These are phyloP conservation scores for Drosophila falleni DNA, from an alignment of 2,888 invertebrate species.

Conservation along the genomic window DNA sequence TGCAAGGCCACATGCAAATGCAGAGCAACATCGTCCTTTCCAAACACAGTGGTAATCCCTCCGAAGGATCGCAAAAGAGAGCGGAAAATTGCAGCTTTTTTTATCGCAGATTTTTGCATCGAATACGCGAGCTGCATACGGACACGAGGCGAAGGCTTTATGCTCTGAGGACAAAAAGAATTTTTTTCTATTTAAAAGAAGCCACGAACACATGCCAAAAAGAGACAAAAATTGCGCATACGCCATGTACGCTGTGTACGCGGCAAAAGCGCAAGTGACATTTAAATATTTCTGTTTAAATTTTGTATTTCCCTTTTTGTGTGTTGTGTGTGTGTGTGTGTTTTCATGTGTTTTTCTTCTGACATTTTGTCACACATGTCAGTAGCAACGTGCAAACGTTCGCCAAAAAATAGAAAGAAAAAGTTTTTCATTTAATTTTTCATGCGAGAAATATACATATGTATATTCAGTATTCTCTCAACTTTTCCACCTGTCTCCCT, in stretches of 20 bases:
- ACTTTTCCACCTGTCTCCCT: constrained; percentile 14
- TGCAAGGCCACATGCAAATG: constrained; percentile 69
- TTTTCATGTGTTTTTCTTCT: constrained; percentile 34
- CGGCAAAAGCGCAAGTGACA: constrained; percentile 41
- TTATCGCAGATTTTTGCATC: constrained; percentile 71
- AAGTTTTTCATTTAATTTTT: constrained; percentile 52
- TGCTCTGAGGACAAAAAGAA: constrained; percentile 20
- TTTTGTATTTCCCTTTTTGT: constrained; percentile 19
- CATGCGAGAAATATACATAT: constrained; percentile 44
- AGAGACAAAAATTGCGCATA: constrained; percentile 49
- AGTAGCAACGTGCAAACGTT: constrained; percentile 42
- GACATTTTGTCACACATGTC: constrained; percentile 64
- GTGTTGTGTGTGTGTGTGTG: constrained; percentile 6
- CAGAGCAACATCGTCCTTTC: constrained; percentile 48
- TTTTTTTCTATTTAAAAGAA: constrained; percentile 33
- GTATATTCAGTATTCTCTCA: neutral
- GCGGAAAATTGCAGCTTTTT: constrained; percentile 50
- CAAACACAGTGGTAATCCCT: constrained; percentile 38
- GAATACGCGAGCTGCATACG: constrained; percentile 64
- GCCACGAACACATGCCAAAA: constrained; percentile 19
- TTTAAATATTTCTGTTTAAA: constrained; percentile 63
- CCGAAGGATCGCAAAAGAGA: constrained; percentile 1
- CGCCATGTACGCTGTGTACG: constrained; percentile 39
- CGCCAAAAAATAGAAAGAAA: constrained; percentile 21
- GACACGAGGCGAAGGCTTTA: constrained; percentile 28